Evolutionary conservation across 2,113 vertebrate species (phyloP).

Genomic region (Gallinago media): DNA sequence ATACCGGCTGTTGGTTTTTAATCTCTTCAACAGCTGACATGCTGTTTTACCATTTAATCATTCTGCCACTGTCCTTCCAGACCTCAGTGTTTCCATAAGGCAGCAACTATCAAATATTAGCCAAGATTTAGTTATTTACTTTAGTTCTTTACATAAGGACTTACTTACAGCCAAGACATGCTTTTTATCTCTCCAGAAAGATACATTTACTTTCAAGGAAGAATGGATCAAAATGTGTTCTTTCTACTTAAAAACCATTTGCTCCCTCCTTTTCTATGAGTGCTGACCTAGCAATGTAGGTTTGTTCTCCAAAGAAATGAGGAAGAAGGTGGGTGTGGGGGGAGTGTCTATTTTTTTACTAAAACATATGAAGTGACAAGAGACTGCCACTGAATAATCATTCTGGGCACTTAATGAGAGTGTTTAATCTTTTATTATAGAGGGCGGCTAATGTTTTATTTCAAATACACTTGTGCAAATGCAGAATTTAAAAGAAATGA

Average conservation of each 20-base stretch:
- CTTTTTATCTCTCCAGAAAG: conserved; percentile 16
- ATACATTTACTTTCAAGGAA: conserved; percentile 37
- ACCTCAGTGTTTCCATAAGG: neutral
- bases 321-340: neutral
- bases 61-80: neutral
- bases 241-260: neutral
- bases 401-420: neutral
- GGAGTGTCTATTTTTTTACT: neutral
- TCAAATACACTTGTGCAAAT: conserved; percentile 2
- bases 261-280: neutral
- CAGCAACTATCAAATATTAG: conserved; percentile 39
- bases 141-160: conserved; percentile 28
- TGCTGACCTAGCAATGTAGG: neutral
- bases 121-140: conserved; percentile 39
- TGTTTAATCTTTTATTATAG: neutral
- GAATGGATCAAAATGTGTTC: conserved; percentile 40
- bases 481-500: neutral
- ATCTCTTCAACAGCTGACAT: conserved; percentile 48
- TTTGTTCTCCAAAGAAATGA: conserved; percentile 21
- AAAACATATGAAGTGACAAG: neutral
- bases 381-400: neutral
- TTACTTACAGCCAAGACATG: conserved; percentile 31
- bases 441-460: neutral
- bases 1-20: conserved; percentile 13
- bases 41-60: conserved; percentile 15